Conservation (phyloP, 2,113 vertebrate genomes). For the Triplophysa tibetana region DNA sequence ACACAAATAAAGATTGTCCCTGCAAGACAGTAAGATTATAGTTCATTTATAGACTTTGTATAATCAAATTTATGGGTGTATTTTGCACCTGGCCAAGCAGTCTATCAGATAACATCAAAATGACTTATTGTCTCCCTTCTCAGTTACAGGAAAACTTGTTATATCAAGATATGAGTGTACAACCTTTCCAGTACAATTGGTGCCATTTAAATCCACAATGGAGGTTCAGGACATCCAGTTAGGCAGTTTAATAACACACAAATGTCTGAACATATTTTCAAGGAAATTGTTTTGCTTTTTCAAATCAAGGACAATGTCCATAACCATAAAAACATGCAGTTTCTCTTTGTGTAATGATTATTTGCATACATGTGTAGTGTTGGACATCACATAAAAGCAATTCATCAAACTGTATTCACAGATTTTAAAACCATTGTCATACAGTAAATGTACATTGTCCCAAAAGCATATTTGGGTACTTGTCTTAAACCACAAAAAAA, state of each 20-base stretch:
- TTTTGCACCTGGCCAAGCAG: not conserved
- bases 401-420: too few relatives aligned
- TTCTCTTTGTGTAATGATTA: not conserved
- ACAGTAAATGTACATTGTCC: too few relatives aligned
- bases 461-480: too few relatives aligned
- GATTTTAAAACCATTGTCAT: too few relatives aligned
- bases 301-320: constrained; percentile 41
- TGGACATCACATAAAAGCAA: too few relatives aligned
- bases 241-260: not conserved
- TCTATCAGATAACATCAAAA: constrained; percentile 7
- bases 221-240: not conserved
- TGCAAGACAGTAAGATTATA: not conserved
- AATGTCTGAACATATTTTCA: not conserved
- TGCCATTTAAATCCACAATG: constrained; percentile 39
- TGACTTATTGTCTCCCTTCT: not conserved
- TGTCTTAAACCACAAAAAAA: too few relatives aligned
- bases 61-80: not conserved
- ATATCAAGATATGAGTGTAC: constrained; percentile 29
- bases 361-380: not conserved
- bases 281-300: constrained; percentile 3
- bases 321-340: constrained; percentile 28
- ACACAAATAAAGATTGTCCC: constrained; percentile 4
- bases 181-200: constrained; percentile 25
- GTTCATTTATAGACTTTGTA: not conserved
- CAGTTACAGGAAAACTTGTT: not conserved